Percentiles rank a stretch among this genome's conserved stretches.
phyloP scores from a whole-genome alignment of 2,113 vertebrate genomes.

The Tychaedon coryphoeus region DNA sequence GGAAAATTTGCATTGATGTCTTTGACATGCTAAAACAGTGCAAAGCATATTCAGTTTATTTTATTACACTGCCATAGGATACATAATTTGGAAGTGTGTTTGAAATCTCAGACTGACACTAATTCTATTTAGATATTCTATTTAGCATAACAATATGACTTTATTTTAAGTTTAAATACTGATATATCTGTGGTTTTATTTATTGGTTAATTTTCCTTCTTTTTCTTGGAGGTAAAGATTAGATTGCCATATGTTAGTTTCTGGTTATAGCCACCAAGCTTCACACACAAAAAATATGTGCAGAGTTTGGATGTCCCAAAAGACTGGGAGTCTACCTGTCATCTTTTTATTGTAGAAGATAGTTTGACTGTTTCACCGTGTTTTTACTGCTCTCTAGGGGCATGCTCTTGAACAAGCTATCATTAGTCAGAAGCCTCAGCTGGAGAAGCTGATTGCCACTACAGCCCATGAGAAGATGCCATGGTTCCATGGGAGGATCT shows the following conservation, averaged over 20 bases:
- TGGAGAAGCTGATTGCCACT: slow-evolving; percentile 94
- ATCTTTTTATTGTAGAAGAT: neutral
- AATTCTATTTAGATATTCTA: neutral
- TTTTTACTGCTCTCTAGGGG: slow-evolving; percentile 72
- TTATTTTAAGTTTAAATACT: neutral
- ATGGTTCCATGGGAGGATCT: slow-evolving; percentile 91
- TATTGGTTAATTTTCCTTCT: neutral
- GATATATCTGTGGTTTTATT: neutral
- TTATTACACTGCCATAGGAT: neutral
- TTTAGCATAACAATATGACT: neutral
- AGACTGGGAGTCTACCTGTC: neutral
- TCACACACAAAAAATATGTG: neutral
- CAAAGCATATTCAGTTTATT: neutral
- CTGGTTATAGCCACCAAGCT: neutral
- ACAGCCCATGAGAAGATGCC: slow-evolving; percentile 96
- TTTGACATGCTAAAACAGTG: neutral
- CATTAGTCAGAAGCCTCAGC: slow-evolving; percentile 94
- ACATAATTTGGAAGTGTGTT: neutral
- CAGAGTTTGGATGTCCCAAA: neutral
- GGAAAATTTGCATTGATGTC: neutral
- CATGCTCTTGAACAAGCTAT: slow-evolving; percentile 93
- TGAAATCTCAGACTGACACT: neutral
- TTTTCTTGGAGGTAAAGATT: neutral
- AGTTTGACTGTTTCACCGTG: neutral
- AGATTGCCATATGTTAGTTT: neutral